Base-by-base conservation (phyloP, 1,140 invertebrate species). In the Oscheius sp. region DNA sequence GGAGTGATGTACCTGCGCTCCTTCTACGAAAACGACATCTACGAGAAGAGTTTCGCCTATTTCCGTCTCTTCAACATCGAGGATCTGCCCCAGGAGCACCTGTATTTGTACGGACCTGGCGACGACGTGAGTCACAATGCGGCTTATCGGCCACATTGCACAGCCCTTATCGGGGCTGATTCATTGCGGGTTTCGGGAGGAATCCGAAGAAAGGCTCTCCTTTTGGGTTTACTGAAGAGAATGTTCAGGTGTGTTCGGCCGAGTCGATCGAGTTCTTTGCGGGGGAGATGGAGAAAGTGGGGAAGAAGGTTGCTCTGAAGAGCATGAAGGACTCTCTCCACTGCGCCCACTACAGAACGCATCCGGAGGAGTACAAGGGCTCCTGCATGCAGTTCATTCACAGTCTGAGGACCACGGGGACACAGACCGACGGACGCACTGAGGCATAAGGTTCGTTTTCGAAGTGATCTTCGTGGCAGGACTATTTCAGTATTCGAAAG, bases 31-130 rank as follows among this genome's bases (percentile, higher is more conserved):
- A 13, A 87, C 85, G 63, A 87, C 85, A 75, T 86, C 82, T 42
- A 84, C 86, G 70, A 78, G 32, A 81, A 78, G 46, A 61, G 78
- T 34, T 68, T 83, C 36, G 74, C 82, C 0, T 80, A 75, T 73
- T 85, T 76, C 79, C 89, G 36, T 83, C 82, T 61, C 84, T 86
- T 67, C 86, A 88, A 79, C 79, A 84, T 42, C 83, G 85, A 61
- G 81, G 85, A 42, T 90, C 88, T 87, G 89, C 91, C 29, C 0
- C 49, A 63, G n/a, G 42, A 75, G 23, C 90, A 91, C 82, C 81
- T 91, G 45, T 91, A 91, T 81, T 86, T 92, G 18, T 92, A 90
- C 79, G 91, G 91, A 0, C 90, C 89, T 77, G 87, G 87, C 2
- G 91, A 92, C 80, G 86, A 88, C 31, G 78, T 87, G 78, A 34